Conservation (phyloP, 2,113 vertebrate genomes). For the Amazona vittata region DNA sequence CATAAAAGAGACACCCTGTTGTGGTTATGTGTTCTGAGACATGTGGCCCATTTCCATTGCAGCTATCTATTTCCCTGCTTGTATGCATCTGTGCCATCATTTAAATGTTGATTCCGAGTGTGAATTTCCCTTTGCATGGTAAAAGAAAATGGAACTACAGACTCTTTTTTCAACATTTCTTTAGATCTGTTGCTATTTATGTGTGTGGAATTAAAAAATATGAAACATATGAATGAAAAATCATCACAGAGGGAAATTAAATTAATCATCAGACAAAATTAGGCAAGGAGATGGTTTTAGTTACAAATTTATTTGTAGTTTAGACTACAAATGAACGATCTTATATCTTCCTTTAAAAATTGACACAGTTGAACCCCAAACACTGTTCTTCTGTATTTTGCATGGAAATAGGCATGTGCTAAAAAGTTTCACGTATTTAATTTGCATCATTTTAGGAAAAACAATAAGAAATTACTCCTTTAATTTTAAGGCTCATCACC, state of each 20-base stretch:
- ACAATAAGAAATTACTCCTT: neutral
- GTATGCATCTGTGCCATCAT: conserved; percentile 19
- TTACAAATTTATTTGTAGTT: no score
- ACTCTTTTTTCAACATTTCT: neutral
- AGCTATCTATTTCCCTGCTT: conserved; percentile 39
- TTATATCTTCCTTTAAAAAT: neutral
- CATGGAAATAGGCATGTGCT: neutral
- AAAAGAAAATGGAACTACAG: neutral
- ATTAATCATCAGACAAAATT: neutral
- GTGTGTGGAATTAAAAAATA: neutral
- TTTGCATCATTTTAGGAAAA: neutral
- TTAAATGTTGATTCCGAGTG: conserved; percentile 26
- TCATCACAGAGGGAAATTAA: neutral
- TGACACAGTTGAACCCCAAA: neutral
- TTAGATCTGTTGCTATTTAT: neutral
- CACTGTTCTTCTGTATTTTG: neutral
- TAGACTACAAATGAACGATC: neutral
- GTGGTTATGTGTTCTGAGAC: conserved; percentile 64
- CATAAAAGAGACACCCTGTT: conserved; percentile 65
- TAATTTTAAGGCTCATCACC: neutral
- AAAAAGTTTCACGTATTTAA: neutral
- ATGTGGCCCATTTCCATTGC: conserved; percentile 52
- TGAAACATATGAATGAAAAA: neutral
- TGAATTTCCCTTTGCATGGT: neutral
- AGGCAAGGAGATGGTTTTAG: neutral